Evolutionary conservation across 2,113 vertebrate species (phyloP), one percentile per base, ranked within the genome.

Genomic region (Hippocampus mohnikei): DNA sequence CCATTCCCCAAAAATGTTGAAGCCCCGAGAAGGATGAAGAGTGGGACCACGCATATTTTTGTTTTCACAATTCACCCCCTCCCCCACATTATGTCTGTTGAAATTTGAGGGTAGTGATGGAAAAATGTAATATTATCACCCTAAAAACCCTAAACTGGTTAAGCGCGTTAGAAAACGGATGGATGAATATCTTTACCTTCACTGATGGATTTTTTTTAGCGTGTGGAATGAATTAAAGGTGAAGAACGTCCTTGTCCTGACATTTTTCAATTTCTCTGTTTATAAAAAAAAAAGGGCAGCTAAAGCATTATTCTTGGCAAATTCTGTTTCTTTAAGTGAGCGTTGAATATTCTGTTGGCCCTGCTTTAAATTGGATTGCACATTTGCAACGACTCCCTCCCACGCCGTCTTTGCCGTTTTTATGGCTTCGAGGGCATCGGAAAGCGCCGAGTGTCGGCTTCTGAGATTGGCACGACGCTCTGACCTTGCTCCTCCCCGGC

Each of bases 401-500:
- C 58, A 37, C 29, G 10, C 52, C 3, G 52, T 55, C 52, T 55
- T 62, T 62, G 9, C 37, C 16, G 5, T 37, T 62, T 44, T 62
- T 62, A 40, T 21, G 33, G 60, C 58, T 60, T 9, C 16, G 15
- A 60, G 29, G 52, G 21, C 52, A 55, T 23, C 21, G 8, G 52
- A 55, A 55, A 23, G 52, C 21, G 8, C 52, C 8, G n/a, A 21
- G 52, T n/a, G 52, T 23, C 52, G 9, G 7, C 52, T 55, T 60
- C 33, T 18, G 15, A 37, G 60, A 68, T 67, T 44, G 46, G 48
- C 75, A 27, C 67, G 68, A 67, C 70, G n/a, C 67, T 82, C 77
- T 82, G 87, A 90, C 87, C 88, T 88, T 89, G 60, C 61, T 66
- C 67, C 68, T 73, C 42, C 42, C 78, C 84, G 85, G 80, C 62